These are phyloP conservation scores for Nasonia longicornis DNA, from an alignment of 1,140 invertebrate species.

Conservation along the genomic window DNA sequence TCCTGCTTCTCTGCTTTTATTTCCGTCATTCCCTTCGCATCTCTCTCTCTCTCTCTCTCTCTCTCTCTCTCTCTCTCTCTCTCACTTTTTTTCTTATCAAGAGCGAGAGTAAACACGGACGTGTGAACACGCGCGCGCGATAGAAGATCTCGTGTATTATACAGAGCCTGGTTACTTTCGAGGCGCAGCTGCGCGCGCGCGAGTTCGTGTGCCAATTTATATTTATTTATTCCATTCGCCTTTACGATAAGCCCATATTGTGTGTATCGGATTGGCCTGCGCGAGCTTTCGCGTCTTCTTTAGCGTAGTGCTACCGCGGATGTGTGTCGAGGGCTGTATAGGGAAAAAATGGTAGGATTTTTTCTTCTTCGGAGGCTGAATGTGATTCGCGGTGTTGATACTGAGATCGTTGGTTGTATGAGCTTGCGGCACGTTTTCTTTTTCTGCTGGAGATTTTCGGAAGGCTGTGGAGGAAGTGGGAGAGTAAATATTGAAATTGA, in stretches of 20 bases:
- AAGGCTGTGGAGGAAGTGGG: no score
- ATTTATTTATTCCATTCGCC: slow-evolving; percentile 22
- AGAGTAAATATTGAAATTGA: not conserved
- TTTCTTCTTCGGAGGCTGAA: not conserved
- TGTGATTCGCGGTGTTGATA: not conserved
- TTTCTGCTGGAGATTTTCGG: no score
- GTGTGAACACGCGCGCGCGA: not conserved
- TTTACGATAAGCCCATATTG: slow-evolving; percentile 8
- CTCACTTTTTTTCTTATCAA: not conserved
- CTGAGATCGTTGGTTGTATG: not conserved
- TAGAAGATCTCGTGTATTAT: not conserved
- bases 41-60: not conserved
- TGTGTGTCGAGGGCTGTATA: not conserved
- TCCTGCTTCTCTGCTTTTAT: not conserved
- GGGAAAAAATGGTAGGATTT: not conserved
- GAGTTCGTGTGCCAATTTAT: slow-evolving; percentile 2
- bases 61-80: no score
- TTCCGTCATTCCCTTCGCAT: not conserved
- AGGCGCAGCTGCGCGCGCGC: not conserved
- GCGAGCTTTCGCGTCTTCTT: not conserved
- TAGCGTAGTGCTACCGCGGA: no score
- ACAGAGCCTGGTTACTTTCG: not conserved
- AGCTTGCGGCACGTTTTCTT: no score
- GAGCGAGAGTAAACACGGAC: not conserved
- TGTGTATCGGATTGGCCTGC: not conserved